A percentile compares a stretch with the other conserved stretches of the same genome.
Evolutionary conservation across 1,140 invertebrate genomes (phyloP).

Genomic region (Platorchestia sp.): DNA sequence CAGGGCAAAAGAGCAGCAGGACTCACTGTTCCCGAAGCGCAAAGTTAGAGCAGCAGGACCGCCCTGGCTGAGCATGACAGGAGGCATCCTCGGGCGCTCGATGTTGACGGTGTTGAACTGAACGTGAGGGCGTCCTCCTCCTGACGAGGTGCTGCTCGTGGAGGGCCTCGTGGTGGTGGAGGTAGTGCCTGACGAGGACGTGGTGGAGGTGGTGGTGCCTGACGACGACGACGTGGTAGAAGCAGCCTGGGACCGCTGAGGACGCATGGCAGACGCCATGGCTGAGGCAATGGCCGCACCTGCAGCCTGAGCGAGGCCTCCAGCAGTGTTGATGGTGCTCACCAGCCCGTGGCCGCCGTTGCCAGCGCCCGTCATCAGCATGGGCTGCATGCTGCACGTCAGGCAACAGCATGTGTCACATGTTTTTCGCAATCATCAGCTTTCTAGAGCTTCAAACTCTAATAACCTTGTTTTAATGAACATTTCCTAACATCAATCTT

Average conservation of each 20-base stretch:
- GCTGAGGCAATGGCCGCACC: constrained; percentile 72
- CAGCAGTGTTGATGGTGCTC: constrained; percentile 68
- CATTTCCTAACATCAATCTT: too few relatives aligned
- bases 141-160: background rate
- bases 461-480: too few relatives aligned
- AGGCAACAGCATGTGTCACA: background rate
- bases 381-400: constrained; percentile 59
- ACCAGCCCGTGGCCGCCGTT: constrained; percentile 50
- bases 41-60: background rate
- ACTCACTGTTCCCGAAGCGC: constrained; percentile 30
- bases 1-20: background rate
- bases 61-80: background rate
- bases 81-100: constrained; percentile 28
- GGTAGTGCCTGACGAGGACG: constrained; percentile 23
- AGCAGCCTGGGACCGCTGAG: constrained; percentile 46
- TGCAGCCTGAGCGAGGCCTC: constrained; percentile 71
- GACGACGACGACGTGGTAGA: constrained; percentile 60
- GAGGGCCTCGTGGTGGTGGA: background rate
- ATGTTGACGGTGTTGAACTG: constrained; percentile 35
- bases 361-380: constrained; percentile 57
- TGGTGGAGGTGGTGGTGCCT: constrained; percentile 1
- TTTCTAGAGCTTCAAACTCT: background rate
- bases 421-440: background rate
- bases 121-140: background rate
- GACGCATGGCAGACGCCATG: constrained; percentile 71